A percentile compares a stretch with the other conserved stretches of the same genome.
These are phyloP conservation scores for Pomatostomus ruficeps DNA, from an alignment of 2,113 vertebrate genomes.

Conservation along the genomic window DNA sequence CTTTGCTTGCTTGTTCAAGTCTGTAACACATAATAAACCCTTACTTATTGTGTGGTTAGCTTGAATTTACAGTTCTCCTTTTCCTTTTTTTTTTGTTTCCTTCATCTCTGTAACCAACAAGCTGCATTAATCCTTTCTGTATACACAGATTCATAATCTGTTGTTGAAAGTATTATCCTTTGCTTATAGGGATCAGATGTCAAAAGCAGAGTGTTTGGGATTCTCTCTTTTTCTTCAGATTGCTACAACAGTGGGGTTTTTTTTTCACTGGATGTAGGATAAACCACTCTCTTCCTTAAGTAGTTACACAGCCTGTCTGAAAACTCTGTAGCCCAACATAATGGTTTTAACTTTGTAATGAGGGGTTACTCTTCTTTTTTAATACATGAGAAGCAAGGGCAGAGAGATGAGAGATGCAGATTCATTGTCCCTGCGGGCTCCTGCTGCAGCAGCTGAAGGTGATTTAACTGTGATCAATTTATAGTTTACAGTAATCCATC, in stretches of 20 bases:
- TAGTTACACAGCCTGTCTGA: neutral
- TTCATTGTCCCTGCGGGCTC: neutral
- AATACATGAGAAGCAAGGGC: neutral
- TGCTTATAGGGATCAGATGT: neutral
- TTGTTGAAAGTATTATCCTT: conserved; percentile 1
- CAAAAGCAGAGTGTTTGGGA: neutral
- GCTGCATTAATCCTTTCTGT: neutral
- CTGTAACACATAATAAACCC: neutral
- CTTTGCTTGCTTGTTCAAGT: neutral
- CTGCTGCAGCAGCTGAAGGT: conserved; percentile 6
- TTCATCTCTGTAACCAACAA: neutral
- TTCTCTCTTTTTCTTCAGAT: neutral
- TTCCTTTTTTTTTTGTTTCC: neutral
- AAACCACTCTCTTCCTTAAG: neutral
- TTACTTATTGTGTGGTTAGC: neutral
- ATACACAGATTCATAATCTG: neutral
- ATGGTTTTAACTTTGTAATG: neutral
- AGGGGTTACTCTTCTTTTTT: neutral
- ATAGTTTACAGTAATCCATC: neutral
- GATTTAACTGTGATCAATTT: conserved; percentile 20
- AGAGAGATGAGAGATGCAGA: neutral
- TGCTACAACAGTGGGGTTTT: neutral
- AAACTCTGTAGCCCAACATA: neutral
- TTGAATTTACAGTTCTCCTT: neutral
- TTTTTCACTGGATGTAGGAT: neutral